Evolutionary conservation across 1,140 invertebrate species (phyloP).

Genomic region (Caenorhabditis briggsae): DNA sequence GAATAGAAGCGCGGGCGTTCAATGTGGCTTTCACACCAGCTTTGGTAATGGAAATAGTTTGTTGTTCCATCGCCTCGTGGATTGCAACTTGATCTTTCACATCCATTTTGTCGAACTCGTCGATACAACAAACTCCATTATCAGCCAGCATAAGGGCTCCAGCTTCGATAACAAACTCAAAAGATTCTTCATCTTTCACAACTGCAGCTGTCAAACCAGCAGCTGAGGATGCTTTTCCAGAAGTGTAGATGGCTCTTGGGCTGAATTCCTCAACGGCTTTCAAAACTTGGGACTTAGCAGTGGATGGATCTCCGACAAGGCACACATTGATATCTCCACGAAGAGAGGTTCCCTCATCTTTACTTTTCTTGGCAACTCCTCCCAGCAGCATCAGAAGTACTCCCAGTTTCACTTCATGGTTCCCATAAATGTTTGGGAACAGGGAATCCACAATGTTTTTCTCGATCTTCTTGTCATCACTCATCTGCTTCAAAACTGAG

Average conservation of each 20-base stretch:
- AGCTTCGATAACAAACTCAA: slow-evolving; percentile 99
- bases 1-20: slow-evolving; percentile 96
- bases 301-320: slow-evolving; percentile 97
- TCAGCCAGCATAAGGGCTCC: slow-evolving; percentile 99
- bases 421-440: slow-evolving; percentile 97
- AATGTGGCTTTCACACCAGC: slow-evolving; percentile 95
- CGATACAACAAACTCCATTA: slow-evolving; percentile 98
- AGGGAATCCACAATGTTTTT: slow-evolving; percentile 91
- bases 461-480: slow-evolving; percentile 87
- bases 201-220: slow-evolving; percentile 98
- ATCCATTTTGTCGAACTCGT: slow-evolving; percentile 99
- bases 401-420: slow-evolving; percentile 95
- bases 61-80: slow-evolving; percentile 99
- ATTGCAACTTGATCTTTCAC: slow-evolving; percentile 96
- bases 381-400: slow-evolving; percentile 97
- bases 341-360: slow-evolving; percentile 86
- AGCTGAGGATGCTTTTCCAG: slow-evolving; percentile 96
- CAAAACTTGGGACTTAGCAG: slow-evolving; percentile 96
- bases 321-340: slow-evolving; percentile 98
- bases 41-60: slow-evolving; percentile 98
- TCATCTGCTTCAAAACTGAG: slow-evolving; percentile 97
- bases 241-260: slow-evolving; percentile 96
- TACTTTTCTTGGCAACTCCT: slow-evolving; percentile 91
- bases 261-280: slow-evolving; percentile 91
- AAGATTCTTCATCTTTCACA: slow-evolving; percentile 94